Conservation (phyloP, 2,797 vertebrate genomes). For the Pelobates cultripes region DNA sequence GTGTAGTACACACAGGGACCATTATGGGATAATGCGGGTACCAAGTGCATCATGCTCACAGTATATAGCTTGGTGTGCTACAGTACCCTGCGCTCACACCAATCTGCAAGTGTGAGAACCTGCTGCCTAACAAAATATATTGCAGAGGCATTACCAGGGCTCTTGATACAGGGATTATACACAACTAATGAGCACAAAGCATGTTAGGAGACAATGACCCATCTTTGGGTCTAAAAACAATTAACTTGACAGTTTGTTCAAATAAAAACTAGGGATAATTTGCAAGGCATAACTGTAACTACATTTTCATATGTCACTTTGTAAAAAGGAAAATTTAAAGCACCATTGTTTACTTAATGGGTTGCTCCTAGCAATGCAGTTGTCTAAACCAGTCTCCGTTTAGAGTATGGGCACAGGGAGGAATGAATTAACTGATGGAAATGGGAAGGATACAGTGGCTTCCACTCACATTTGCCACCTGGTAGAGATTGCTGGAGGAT, state of each 20-base stretch:
- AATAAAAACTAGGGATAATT: no score
- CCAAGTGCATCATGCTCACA: constrained; percentile 35
- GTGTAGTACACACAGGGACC: constrained; percentile 18
- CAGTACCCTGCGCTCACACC: constrained; percentile 32
- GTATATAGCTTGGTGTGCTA: constrained; percentile 40
- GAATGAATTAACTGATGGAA: no score
- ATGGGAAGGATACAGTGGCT: no score
- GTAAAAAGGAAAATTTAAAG: not conserved
- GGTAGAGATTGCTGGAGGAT: no score
- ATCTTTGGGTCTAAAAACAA: not conserved
- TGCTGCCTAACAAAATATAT: constrained; percentile 49
- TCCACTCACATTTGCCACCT: no score
- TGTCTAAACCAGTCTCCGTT: not conserved
- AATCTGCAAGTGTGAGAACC: constrained; percentile 44
- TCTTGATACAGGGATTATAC: constrained; percentile 9
- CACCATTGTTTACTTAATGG: not conserved
- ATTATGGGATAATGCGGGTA: constrained; percentile 31
- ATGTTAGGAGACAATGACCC: not conserved
- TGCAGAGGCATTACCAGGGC: constrained; percentile 55
- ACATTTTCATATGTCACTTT: no score
- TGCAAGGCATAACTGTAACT: no score
- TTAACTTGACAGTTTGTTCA: not conserved
- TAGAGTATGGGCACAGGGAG: no score
- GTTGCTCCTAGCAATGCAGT: not conserved
- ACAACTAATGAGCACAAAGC: not conserved